A percentile compares a stretch with the other conserved stretches of the same genome.
These are phyloP conservation scores for Galemys pyrenaicus DNA, from an alignment of 2,113 vertebrate species.

Conservation along the genomic window DNA sequence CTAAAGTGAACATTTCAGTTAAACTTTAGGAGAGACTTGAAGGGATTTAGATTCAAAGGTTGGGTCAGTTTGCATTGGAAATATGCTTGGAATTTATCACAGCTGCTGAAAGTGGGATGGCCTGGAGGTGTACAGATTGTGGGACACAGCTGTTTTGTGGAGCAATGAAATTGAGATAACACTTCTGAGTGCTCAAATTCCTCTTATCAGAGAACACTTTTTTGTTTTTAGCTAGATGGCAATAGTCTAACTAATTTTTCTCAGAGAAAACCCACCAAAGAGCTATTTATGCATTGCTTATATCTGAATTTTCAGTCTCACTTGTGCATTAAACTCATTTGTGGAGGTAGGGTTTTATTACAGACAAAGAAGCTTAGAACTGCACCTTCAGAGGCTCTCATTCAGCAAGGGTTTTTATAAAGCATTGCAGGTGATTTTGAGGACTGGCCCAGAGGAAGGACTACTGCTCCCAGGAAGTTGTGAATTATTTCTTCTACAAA, in stretches of 20 bases:
- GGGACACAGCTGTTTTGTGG: conserved; percentile 18
- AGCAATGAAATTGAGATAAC: conserved; percentile 58
- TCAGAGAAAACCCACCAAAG: conserved; percentile 63
- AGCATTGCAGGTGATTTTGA: neutral
- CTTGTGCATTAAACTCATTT: neutral
- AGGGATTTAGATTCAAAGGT: conserved; percentile 73
- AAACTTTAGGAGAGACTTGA: conserved; percentile 74
- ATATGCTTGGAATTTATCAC: conserved; percentile 78
- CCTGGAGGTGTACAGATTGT: conserved; percentile 68
- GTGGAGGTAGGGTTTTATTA: neutral
- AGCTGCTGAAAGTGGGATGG: conserved; percentile 67
- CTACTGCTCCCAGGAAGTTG: neutral
- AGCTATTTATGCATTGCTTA: conserved; percentile 50
- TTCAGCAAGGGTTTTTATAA: neutral
- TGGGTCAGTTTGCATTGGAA: conserved; percentile 79
- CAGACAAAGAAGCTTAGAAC: neutral
- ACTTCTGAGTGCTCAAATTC: conserved; percentile 69
- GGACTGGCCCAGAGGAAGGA: neutral
- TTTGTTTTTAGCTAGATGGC: conserved; percentile 46
- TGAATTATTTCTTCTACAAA: neutral
- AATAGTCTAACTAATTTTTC: conserved; percentile 59
- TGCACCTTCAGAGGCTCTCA: neutral
- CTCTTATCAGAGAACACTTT: conserved; percentile 20
- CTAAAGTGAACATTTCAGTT: conserved; percentile 65
- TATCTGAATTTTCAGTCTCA: neutral